Conservation (phyloP, 1,140 invertebrate genomes). For the Heterodera carotae region DNA sequence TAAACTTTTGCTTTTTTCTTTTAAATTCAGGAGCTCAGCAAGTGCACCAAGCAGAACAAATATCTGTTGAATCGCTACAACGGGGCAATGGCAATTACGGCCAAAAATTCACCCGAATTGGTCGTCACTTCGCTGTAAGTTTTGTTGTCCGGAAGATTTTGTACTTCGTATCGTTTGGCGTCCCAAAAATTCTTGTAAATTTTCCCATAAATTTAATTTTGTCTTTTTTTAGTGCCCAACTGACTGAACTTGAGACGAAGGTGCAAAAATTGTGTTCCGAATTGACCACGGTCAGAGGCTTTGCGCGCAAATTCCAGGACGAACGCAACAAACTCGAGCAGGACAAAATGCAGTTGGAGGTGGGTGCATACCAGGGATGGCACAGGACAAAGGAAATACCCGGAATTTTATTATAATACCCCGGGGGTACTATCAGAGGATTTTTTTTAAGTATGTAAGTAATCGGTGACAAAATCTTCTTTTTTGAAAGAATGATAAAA, state of each 20-base stretch:
- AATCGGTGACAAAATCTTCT: no score
- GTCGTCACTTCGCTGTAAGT: conserved; percentile 26
- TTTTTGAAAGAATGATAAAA: no score
- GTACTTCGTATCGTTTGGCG: not conserved
- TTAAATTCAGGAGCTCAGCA: not conserved
- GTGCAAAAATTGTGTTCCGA: not conserved
- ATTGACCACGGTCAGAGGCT: not conserved
- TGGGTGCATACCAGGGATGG: conserved; percentile 14
- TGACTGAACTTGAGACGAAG: not conserved
- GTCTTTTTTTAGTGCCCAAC: no score
- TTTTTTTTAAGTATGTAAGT: no score
- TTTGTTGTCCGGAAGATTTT: no score
- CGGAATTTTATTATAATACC: no score
- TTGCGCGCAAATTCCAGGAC: conserved; percentile 30
- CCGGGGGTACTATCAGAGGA: no score
- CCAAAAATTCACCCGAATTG: conserved; percentile 30
- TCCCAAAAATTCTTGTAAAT: no score
- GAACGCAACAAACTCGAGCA: not conserved
- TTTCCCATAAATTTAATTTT: no score
- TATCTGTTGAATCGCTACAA: conserved; percentile 21
- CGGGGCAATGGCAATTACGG: conserved; percentile 21
- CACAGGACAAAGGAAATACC: conserved; percentile 5
- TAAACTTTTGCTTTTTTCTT: not conserved
- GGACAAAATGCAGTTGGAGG: no score
- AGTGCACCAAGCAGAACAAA: conserved; percentile 20